Conservation (phyloP, 2,888 invertebrate species). For the Allophyes oxyacanthae region DNA sequence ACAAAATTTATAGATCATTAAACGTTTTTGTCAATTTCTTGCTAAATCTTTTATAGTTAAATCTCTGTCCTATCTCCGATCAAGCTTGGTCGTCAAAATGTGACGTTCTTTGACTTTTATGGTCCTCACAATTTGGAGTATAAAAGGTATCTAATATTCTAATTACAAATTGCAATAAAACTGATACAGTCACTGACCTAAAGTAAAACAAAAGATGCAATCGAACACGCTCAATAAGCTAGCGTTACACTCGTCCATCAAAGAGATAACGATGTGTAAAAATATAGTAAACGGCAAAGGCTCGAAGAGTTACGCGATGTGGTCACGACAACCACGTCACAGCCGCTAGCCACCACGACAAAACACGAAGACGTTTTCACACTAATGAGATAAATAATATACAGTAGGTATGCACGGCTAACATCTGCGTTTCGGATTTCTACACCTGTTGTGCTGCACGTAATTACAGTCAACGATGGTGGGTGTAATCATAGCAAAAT, state of each 20-base stretch:
- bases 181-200: no score
- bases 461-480: constrained; percentile 50
- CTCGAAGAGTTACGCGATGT: constrained; percentile 60
- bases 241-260: constrained; percentile 26
- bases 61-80: no score
- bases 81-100: no score
- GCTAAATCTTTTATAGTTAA: no score
- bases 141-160: no score
- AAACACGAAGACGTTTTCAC: constrained; percentile 70
- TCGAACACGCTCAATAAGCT: constrained; percentile 11
- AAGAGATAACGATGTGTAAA: constrained; percentile 59
- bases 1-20: no score
- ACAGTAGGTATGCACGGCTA: constrained; percentile 61
- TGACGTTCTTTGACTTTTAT: no score
- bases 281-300: constrained; percentile 60
- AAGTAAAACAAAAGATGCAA: no score
- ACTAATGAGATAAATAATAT: constrained; percentile 71
- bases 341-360: constrained; percentile 52
- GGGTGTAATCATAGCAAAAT: constrained; percentile 50
- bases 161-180: no score
- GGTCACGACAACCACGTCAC: constrained; percentile 42
- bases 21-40: no score
- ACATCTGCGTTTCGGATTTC: constrained; percentile 66
- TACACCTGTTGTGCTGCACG: constrained; percentile 56
- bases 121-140: no score